A percentile compares a stretch with the other conserved stretches of the same genome.
phyloP scores from a whole-genome alignment of 2,888 invertebrate genomes.

The Diploptera punctata region DNA sequence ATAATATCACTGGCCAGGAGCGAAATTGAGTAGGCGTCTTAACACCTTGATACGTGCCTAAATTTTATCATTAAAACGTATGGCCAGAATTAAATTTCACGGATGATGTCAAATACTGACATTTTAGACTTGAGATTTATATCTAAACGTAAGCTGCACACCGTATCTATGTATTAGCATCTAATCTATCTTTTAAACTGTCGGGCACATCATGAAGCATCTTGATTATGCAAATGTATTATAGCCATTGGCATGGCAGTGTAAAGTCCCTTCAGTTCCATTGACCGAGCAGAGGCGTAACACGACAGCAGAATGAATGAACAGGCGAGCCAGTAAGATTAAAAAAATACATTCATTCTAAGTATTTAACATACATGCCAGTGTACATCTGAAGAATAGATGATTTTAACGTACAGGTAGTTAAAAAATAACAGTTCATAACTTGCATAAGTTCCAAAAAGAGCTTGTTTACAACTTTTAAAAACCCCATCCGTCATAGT shows the following conservation, averaged over 20 bases:
- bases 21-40: background rate
- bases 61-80: background rate
- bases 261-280: no score
- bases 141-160: background rate
- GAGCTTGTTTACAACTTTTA: no score
- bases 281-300: no score
- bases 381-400: no score
- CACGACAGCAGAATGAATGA: no score
- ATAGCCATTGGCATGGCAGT: background rate
- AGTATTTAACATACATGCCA: no score
- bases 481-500: no score
- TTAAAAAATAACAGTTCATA: no score
- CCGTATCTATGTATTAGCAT: background rate
- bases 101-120: background rate
- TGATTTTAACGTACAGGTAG: no score
- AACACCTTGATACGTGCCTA: background rate
- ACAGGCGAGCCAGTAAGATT: no score
- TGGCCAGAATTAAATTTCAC: background rate
- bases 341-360: no score
- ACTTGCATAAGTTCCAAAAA: no score
- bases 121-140: background rate
- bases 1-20: background rate
- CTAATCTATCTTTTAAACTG: background rate
- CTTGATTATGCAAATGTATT: constrained; percentile 5
- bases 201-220: background rate